Conservation (phyloP, 2,888 invertebrate genomes). For the Oconnorella tubifera region DNA sequence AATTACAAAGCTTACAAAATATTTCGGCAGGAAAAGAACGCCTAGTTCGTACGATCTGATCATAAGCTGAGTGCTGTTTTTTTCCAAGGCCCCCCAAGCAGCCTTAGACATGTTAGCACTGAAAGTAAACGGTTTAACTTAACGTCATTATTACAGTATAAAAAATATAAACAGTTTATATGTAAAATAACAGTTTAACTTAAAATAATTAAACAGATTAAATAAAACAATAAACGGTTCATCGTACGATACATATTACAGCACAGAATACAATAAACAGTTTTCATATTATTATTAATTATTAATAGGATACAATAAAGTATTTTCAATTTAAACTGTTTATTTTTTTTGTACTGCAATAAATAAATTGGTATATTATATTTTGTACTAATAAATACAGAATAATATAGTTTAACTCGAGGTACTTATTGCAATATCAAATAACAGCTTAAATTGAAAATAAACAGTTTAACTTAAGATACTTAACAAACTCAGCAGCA, state of each 20-base stretch:
- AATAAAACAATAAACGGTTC: neutral
- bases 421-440: too few relatives aligned
- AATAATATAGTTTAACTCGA: too few relatives aligned
- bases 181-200: neutral
- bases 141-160: too few relatives aligned
- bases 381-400: too few relatives aligned
- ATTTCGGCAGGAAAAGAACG: slow-evolving; percentile 78
- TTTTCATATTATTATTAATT: too few relatives aligned
- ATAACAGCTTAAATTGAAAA: too few relatives aligned
- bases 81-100: slow-evolving; percentile 79
- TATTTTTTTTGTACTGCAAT: neutral
- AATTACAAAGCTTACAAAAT: slow-evolving; percentile 65
- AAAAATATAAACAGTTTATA: too few relatives aligned
- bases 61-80: slow-evolving; percentile 62
- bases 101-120: slow-evolving; percentile 95
- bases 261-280: too few relatives aligned
- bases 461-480: too few relatives aligned
- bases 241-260: too few relatives aligned
- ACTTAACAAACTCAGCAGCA: too few relatives aligned
- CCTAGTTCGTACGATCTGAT: slow-evolving; percentile 88
- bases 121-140: slow-evolving; percentile 35
- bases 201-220: neutral
- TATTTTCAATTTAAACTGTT: neutral
- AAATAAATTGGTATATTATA: neutral
- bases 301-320: too few relatives aligned